A percentile compares a stretch with the other conserved stretches of the same genome.
Conservation (phyloP, 2,888 invertebrate genomes). For the Sialis lutaria region DNA sequence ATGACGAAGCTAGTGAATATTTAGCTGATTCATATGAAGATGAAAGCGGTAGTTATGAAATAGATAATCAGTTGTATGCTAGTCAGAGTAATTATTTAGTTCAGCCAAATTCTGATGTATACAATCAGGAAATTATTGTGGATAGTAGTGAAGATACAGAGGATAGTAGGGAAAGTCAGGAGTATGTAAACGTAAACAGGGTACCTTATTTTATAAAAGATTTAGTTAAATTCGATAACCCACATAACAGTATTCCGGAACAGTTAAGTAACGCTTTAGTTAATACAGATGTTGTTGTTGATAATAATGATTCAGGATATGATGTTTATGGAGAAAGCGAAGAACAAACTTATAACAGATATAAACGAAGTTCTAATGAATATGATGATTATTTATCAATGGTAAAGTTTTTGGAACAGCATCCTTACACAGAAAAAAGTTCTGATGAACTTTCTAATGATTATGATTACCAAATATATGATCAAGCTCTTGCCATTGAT, state of each 20-base stretch:
- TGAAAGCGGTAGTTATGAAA: neutral
- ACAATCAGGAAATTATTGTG: neutral
- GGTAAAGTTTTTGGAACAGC: too few relatives aligned
- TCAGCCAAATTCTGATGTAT: neutral
- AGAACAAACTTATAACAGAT: neutral
- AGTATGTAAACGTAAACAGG: too few relatives aligned
- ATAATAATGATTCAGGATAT: neutral
- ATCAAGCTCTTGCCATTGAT: neutral
- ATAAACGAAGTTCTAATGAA: neutral
- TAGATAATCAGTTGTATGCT: neutral
- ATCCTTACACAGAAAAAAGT: neutral
- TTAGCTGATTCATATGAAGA: neutral
- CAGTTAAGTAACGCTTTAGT: too few relatives aligned
- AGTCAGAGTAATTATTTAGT: neutral
- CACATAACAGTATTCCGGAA: too few relatives aligned
- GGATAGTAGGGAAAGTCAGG: too few relatives aligned
- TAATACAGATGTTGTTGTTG: neutral
- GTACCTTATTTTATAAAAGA: too few relatives aligned
- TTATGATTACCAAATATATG: constrained; percentile 1
- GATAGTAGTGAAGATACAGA: too few relatives aligned
- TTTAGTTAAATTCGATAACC: too few relatives aligned
- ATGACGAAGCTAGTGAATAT: neutral
- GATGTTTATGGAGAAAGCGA: neutral
- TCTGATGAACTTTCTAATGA: neutral
- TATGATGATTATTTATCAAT: neutral